phyloP scores from a whole-genome alignment of 2,113 vertebrate genomes.

The Pandion haliaetus region DNA sequence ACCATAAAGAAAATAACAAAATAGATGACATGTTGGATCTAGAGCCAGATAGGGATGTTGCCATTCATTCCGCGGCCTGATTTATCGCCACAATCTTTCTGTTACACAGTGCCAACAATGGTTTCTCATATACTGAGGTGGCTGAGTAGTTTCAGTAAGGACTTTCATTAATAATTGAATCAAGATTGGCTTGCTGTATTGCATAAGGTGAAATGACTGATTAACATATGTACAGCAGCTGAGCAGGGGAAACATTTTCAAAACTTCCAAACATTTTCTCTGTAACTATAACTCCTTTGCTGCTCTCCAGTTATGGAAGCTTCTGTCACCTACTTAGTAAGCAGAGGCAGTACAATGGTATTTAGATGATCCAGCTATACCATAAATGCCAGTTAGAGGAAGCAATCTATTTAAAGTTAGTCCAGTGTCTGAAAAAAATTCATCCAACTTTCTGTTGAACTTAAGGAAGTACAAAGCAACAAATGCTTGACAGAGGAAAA shows the following conservation, averaged over 20 bases:
- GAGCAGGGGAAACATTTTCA: background rate
- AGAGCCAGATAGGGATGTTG: conserved; percentile 24
- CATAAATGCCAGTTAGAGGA: background rate
- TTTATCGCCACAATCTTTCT: conserved; percentile 9
- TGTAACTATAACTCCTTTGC: background rate
- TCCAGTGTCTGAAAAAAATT: background rate
- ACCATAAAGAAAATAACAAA: conserved; percentile 44
- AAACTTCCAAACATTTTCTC: background rate
- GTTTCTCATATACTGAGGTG: background rate
- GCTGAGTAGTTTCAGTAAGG: background rate
- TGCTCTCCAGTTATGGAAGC: background rate
- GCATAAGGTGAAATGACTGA: background rate
- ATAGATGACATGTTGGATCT: conserved; percentile 50
- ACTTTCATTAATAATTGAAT: conserved; percentile 22
- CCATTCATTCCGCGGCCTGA: conserved; percentile 7
- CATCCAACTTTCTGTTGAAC: background rate
- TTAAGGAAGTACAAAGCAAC: background rate
- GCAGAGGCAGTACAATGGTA: background rate
- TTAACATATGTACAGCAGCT: background rate
- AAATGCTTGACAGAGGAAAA: background rate
- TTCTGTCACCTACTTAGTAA: background rate
- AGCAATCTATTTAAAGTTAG: background rate
- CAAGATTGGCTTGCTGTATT: background rate
- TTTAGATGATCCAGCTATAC: background rate
- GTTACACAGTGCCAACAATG: background rate